Evolutionary conservation across 2,888 invertebrate species (phyloP).

Genomic region (Margaritifera margaritifera): DNA sequence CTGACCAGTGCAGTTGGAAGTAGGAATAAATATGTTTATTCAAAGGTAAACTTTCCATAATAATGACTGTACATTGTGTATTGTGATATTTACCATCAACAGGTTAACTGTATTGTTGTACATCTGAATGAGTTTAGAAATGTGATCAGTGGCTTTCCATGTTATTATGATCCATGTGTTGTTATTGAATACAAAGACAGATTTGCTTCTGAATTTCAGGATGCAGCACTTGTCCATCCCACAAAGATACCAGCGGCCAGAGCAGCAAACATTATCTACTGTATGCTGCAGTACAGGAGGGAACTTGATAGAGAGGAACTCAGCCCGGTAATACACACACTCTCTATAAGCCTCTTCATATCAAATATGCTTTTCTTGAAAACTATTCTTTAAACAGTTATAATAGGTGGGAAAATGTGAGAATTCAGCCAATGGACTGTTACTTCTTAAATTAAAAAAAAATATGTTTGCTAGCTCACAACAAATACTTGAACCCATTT

Average conservation of each 20-base stretch:
- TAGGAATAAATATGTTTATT: too few relatives aligned
- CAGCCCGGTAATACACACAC: slow-evolving; percentile 83
- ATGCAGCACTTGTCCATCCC: slow-evolving; percentile 73
- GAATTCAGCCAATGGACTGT: too few relatives aligned
- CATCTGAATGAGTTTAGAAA: too few relatives aligned
- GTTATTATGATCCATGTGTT: background rate
- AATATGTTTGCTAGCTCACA: too few relatives aligned
- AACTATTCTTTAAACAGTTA: background rate
- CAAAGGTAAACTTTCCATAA: too few relatives aligned
- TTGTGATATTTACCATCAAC: too few relatives aligned
- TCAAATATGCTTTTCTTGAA: background rate
- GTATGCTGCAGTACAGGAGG: slow-evolving; percentile 89
- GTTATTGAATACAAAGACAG: background rate
- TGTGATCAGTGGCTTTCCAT: background rate
- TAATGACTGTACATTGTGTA: too few relatives aligned
- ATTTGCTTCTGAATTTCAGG: slow-evolving; percentile 51
- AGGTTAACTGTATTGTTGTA: too few relatives aligned
- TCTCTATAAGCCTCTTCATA: background rate
- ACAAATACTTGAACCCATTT: too few relatives aligned
- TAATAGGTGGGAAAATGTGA: too few relatives aligned
- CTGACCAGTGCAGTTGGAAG: too few relatives aligned
- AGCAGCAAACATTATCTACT: slow-evolving; percentile 90
- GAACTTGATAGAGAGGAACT: slow-evolving; percentile 94
- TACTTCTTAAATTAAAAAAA: too few relatives aligned
- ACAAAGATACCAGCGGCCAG: slow-evolving; percentile 79